Evolutionary conservation across 2,888 invertebrate genomes (phyloP), one percentile per base, ranked within the genome.

Genomic region (Phymatocera aterrima): DNA sequence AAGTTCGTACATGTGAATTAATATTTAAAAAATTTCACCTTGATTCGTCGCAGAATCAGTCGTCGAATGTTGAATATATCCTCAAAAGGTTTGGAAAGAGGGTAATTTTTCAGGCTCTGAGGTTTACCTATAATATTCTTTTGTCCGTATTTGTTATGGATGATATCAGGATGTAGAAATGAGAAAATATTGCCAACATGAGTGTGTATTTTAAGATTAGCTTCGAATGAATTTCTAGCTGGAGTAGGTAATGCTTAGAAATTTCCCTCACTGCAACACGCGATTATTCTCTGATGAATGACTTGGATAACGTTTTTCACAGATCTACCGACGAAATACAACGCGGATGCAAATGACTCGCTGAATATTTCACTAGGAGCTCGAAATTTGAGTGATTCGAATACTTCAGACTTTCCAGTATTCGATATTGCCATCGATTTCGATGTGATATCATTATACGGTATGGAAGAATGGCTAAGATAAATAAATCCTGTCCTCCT

Each of bases 171-270:
- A 24, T 48, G 3, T 57, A 15, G 57, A 57, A 34, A 10, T 34
- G 12, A 21, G 15, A 64, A 40, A 15, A 64, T 64, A 64, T 37
- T 34, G 34, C 6, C 21, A 34, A 57, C 57, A 21, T 64, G n/a
- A 64, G 37, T 64, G 64, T 64, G 64, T 37, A 18, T n/a, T n/a
- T n/a, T 64, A 37, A 18, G 34, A 64, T 64, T 37, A 37, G 64
- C 15, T 18, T 18, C 15, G 8, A 5, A 24, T 24, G 28, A 46
- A 28, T 68, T 68, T 46, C 1, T 46, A 46, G 3, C 21, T 46
- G 43, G 46, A 28, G 68, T n/a, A n/a, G n/a, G n/a, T 28, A 68
- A 68, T 68, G n/a, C 15, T 46, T 18, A 24, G 68, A 46, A 68
- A 68, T 68, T 15, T 68, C 28, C 15, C 21, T 34, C n/a, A 3